These are phyloP conservation scores for Euglossa dilemma DNA, from an alignment of 1,140 invertebrate species.

Conservation along the genomic window DNA sequence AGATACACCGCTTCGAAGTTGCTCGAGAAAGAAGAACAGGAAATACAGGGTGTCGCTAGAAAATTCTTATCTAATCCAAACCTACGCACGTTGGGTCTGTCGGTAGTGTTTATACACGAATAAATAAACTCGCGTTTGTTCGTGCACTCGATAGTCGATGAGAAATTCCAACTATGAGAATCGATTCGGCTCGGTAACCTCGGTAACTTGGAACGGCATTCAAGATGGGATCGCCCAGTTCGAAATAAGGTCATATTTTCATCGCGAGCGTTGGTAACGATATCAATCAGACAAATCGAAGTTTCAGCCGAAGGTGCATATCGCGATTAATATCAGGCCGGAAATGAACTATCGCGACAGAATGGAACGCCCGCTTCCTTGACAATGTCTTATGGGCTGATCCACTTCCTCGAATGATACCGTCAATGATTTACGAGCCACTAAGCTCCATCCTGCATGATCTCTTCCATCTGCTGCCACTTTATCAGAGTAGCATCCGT, in stretches of 20 bases:
- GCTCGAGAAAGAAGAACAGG: too few species aligned
- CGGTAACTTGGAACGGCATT: not conserved
- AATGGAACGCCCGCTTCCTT: constrained; percentile 19
- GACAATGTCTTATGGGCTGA: constrained; percentile 48
- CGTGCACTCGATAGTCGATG: too few species aligned
- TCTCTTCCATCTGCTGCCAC: constrained; percentile 38
- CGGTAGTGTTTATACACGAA: too few species aligned
- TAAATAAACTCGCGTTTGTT: too few species aligned
- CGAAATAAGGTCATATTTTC: not conserved
- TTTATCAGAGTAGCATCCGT: constrained; percentile 33
- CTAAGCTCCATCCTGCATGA: constrained; percentile 41
- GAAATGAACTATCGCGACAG: constrained; percentile 45
- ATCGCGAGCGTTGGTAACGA: not conserved
- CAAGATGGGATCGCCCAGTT: not conserved
- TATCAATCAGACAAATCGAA: constrained; percentile 33
- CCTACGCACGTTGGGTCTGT: too few species aligned
- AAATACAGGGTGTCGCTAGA: too few species aligned
- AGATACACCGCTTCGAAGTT: too few species aligned
- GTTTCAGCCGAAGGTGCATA: not conserved
- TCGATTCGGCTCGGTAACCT: not conserved
- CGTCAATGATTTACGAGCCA: constrained; percentile 51
- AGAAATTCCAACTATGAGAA: not conserved
- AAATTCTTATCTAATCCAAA: too few species aligned
- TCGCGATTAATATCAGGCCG: constrained; percentile 37
- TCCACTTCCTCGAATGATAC: constrained; percentile 48